Evolutionary conservation across 1,140 invertebrate genomes (phyloP), one percentile per base, ranked within the genome.

Genomic region (Maniola jurtina): DNA sequence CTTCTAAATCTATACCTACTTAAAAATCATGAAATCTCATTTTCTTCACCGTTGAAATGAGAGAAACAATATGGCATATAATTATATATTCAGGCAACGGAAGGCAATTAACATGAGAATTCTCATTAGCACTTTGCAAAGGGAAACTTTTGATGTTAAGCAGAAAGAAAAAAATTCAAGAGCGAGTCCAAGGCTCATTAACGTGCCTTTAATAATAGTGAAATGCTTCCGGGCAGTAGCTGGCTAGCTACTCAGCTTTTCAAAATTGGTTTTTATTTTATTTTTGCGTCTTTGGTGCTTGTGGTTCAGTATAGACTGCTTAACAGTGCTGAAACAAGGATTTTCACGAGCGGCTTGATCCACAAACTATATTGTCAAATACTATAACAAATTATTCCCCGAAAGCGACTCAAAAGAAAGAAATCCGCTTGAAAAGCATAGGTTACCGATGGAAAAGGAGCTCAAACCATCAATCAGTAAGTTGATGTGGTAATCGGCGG

Each of bases 71-170:
- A 81, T 79, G 16, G 25, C 34, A 84, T 85, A 77, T 77, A 84
- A 87, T 83, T 82, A 83, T 80, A 81, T 79, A 86, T 86, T 84
- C 82, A 70, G 73, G 72, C 59, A 77, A 57, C 73, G 74, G 70
- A 64, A 73, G 82, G 80, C 84, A 88, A 88, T 88, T 88, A 88
- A 81, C 80, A 83, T 84, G 79, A 76, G 80, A 86, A 84, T 85
- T 84, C 84, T 88, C 80, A 76, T 88, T 86, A 84, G 83, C 79
- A 75, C 79, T 79, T 80, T 71, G 82, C 76, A 84, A 84, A 84
- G 75, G 82, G 73, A 77, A 86, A 86, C 84, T 86, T 88, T 86
- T 86, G 81, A 86, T 83, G 83, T 79, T 82, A 81, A 84, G 52
- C 52, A 72, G 77, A 84, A 78, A 77, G 80, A 73, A 82, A 88